Base-by-base conservation (phyloP, 2,888 invertebrate species). In the Prosopocoilus inquinatus region DNA sequence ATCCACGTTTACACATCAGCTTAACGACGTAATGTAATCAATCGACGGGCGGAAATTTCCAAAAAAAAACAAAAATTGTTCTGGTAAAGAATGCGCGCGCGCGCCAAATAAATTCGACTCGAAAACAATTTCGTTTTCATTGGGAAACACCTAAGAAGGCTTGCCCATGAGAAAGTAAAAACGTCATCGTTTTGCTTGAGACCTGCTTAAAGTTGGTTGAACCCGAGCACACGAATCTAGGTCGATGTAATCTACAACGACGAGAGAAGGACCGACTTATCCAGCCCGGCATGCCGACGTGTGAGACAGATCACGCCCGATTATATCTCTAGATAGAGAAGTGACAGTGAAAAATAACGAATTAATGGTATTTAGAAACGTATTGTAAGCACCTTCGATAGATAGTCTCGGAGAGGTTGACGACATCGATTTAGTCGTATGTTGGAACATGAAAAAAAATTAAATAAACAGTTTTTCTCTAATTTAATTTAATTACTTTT, bases 121-220 rank as follows among this genome's bases (percentile, higher is more conserved):
- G 55, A 55, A 55, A 58, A 53, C 48, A 63, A 57, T 63, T 63
- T 64, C 57, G 63, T 59, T 64, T 61, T 63, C 61, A 54, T 60
- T 63, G 57, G 60, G 64, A 63, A 65, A 66, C 55, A 59, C 59
- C 63, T 60, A 59, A 60, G 56, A 60, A 61, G 59, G 61, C 59
- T 60, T 59, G 63, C 57, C 59, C 63, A 66, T 64, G 66, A 62
- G 66, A 66, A 66, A 65, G 66, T 64, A 64, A 64, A 61, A 65
- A 67, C 65, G 67, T 67, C 63, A 64, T 58, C 58, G 59, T 56
- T 67, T 64, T 60, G 59, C 60, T 58, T 61, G 64, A 67, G 65
- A 70, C 71, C 70, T 67, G 69, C 62, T 66, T 70, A 55, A 63
- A 69, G 71, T 69, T 64, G 64, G 68, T 71, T 71, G 71, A 71